Evolutionary conservation across 2,797 vertebrate species (phyloP).

Genomic region (Bryconaethiops microstoma): DNA sequence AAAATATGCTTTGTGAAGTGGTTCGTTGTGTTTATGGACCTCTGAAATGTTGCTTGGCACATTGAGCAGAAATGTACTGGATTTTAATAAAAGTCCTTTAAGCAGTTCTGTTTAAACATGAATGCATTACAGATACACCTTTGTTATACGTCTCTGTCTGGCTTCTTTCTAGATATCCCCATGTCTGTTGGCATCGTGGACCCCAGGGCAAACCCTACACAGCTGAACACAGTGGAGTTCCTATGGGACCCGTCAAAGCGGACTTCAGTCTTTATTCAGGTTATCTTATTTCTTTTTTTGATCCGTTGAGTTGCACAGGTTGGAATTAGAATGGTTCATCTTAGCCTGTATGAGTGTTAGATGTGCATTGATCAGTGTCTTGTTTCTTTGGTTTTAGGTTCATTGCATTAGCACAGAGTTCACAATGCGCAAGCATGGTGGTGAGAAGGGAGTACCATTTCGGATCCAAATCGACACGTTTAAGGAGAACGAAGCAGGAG

Average conservation of each 20-base stretch:
- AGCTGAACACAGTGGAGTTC: slow-evolving; percentile 97
- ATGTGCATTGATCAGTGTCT: background rate
- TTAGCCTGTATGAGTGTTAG: background rate
- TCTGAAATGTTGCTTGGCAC: background rate
- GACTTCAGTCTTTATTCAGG: slow-evolving; percentile 98
- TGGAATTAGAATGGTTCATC: background rate
- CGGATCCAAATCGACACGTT: slow-evolving; percentile 95
- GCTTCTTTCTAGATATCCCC: slow-evolving; percentile 86
- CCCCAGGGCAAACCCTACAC: slow-evolving; percentile 93
- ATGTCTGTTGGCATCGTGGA: slow-evolving; percentile 97
- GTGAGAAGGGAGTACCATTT: slow-evolving; percentile 95
- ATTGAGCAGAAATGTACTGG: too few species aligned
- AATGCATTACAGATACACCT: background rate
- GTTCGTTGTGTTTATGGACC: background rate
- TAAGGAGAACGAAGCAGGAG: slow-evolving; percentile 88
- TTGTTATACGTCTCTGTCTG: slow-evolving; percentile 43
- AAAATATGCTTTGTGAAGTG: background rate
- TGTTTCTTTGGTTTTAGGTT: slow-evolving; percentile 75
- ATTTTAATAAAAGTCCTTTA: too few species aligned
- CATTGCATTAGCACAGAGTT: slow-evolving; percentile 98
- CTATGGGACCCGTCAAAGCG: slow-evolving; percentile 95
- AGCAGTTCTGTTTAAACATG: background rate
- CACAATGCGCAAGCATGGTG: slow-evolving; percentile 95
- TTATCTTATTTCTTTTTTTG: slow-evolving; percentile 57
- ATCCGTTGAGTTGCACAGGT: slow-evolving; percentile 4